Conservation (phyloP, 2,888 invertebrate species). For the Branchellion lobata region DNA sequence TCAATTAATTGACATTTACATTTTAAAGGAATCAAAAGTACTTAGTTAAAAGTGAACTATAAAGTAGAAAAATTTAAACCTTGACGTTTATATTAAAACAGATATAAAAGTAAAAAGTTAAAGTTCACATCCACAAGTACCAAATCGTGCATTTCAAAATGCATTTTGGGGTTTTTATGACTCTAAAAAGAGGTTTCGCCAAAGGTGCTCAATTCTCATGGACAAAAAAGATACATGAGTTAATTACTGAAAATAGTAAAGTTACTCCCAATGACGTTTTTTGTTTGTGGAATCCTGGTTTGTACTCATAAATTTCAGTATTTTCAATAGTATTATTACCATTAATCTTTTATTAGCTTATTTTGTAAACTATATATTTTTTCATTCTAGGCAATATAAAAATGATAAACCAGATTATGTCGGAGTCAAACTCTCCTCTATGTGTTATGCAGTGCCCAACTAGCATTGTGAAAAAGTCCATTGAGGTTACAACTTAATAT, state of each 20-base stretch:
- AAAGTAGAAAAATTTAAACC: no score
- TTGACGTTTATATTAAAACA: no score
- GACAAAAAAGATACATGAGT: neutral
- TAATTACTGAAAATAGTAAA: neutral
- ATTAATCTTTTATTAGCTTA: no score
- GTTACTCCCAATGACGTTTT: neutral
- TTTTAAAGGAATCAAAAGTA: no score
- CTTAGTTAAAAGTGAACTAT: no score
- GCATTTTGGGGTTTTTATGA: no score
- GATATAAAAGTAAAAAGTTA: no score
- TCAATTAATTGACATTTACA: no score
- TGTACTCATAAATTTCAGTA: neutral
- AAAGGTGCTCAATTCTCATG: neutral
- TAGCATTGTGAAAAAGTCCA: neutral
- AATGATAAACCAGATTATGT: neutral
- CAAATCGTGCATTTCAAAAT: no score
- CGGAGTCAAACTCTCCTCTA: neutral
- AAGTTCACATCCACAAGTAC: no score
- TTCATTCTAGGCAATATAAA: neutral
- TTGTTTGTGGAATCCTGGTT: slow-evolving; percentile 5
- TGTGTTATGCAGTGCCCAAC: slow-evolving; percentile 1
- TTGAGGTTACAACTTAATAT: neutral
- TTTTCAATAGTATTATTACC: no score
- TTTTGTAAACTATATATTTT: no score
- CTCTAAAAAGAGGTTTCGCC: neutral